Evolutionary conservation across 2,113 vertebrate genomes (phyloP).

Genomic region (Leucosticte australis): DNA sequence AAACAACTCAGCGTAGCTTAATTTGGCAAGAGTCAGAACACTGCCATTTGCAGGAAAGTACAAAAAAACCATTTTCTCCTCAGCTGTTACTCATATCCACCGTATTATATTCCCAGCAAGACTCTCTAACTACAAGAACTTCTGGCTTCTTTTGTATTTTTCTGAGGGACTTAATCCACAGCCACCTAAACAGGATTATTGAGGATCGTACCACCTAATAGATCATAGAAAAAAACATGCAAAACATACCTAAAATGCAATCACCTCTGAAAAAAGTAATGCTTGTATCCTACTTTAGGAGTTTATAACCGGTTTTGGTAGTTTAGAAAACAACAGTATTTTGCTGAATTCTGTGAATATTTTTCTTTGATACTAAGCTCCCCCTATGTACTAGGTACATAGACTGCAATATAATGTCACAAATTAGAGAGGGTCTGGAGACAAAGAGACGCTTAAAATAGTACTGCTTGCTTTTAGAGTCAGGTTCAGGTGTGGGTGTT

Average conservation of each 20-base stretch:
- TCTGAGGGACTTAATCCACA: not conserved
- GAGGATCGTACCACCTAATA: not conserved
- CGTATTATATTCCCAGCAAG: not conserved
- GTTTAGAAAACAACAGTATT: not conserved
- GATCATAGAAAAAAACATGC: not conserved
- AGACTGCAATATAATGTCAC: not conserved
- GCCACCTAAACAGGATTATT: not conserved
- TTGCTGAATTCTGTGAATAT: not conserved
- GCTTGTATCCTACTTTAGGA: not conserved
- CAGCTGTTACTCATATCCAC: not conserved
- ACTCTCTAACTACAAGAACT: not conserved
- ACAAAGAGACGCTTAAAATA: not conserved
- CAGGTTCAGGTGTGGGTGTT: not conserved
- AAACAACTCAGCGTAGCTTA: not conserved
- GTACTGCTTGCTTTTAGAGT: not conserved
- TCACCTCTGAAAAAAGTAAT: not conserved
- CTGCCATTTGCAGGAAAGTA: accelerated
- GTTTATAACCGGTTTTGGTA: not conserved
- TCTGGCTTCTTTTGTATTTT: not conserved
- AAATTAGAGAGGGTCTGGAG: not conserved
- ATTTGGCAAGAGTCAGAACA: not conserved
- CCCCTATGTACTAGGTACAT: not conserved
- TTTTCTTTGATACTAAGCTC: not conserved
- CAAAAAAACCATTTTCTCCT: accelerated
- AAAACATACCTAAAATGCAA: not conserved